A percentile compares a stretch with the other conserved stretches of the same genome.
phyloP scores from a whole-genome alignment of 2,797 vertebrate species.

The Pseudochirops corinnae region DNA sequence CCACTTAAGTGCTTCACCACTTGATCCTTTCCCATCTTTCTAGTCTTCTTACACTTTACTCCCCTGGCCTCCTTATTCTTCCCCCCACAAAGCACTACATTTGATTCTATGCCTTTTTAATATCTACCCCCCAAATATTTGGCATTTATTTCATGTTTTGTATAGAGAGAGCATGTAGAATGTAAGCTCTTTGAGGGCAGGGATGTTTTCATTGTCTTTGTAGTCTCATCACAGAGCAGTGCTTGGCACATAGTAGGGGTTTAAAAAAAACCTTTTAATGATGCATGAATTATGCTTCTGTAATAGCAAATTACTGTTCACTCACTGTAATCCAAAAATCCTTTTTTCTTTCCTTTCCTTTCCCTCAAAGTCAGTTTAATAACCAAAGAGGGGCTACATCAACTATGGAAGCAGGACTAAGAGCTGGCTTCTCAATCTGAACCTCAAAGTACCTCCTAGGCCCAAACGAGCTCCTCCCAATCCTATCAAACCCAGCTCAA shows the following conservation, averaged over 20 bases:
- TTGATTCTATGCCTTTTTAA: background rate
- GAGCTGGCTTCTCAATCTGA: background rate
- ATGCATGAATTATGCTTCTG: background rate
- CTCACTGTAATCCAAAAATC: background rate
- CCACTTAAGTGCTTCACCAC: background rate
- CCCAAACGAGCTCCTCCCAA: background rate
- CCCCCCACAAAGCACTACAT: background rate
- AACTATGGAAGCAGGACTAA: background rate
- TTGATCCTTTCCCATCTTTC: background rate
- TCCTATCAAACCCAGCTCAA: background rate
- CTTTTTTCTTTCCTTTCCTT: background rate
- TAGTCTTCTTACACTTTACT: background rate
- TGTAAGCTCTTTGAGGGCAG: background rate
- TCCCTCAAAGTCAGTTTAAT: background rate
- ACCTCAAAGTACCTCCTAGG: background rate
- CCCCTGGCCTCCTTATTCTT: background rate
- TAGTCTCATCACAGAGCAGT: background rate
- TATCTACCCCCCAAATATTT: background rate
- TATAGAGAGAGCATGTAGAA: background rate
- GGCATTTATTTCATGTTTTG: background rate
- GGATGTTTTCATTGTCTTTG: background rate
- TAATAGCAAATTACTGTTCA: background rate
- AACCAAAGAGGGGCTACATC: background rate
- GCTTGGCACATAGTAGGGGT: background rate
- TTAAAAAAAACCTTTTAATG: background rate